Evolutionary conservation across 1,140 invertebrate species (phyloP).

Genomic region (Neotoxoptera formosana): DNA sequence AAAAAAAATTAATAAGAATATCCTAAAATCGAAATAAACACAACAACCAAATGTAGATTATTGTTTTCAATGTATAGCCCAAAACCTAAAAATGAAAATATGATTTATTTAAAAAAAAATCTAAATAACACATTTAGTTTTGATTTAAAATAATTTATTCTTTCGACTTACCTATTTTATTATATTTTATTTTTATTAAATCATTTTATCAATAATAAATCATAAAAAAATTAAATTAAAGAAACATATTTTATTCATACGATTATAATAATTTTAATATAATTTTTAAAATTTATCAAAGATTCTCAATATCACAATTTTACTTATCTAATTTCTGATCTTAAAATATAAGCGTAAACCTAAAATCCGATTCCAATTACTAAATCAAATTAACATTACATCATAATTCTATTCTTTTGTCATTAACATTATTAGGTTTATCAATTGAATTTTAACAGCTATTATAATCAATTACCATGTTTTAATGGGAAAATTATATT

Average conservation of each 20-base stretch:
- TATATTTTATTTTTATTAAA: not conserved
- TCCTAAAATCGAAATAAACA: not conserved
- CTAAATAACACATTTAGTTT: not conserved
- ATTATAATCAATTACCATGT: not conserved
- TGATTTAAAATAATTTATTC: not conserved
- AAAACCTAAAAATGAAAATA: not conserved
- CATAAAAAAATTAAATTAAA: not conserved
- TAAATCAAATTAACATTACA: conserved; percentile 33
- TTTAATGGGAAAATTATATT: not conserved
- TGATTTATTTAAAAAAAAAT: not conserved
- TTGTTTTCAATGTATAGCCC: not conserved
- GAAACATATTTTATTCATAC: conserved; percentile 34
- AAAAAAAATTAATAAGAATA: not conserved
- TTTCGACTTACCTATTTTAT: too few species aligned
- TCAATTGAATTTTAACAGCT: not conserved
- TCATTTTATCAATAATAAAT: not conserved
- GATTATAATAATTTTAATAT: conserved; percentile 10
- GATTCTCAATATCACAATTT: conserved; percentile 22
- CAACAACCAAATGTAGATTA: not conserved
- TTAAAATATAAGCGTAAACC: not conserved
- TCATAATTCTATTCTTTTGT: conserved; percentile 11
- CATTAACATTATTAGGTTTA: not conserved
- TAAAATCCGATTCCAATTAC: conserved; percentile 16
- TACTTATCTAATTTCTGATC: not conserved
- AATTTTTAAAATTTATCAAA: conserved; percentile 18